Evolutionary conservation across 1,140 invertebrate genomes (phyloP).

Genomic region (Camponotus floridanus): DNA sequence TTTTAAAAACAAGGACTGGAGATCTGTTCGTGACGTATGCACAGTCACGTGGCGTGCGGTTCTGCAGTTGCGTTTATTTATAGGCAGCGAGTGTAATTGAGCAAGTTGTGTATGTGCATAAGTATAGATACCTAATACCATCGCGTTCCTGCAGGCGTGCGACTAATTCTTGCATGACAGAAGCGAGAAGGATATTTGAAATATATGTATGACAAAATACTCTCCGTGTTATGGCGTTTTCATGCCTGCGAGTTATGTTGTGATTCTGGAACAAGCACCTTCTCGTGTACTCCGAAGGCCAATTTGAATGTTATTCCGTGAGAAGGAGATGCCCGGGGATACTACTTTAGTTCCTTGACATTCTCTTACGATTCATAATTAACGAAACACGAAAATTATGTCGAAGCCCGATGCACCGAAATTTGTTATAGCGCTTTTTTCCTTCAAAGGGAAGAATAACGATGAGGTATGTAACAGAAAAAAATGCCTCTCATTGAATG

Average conservation of each 20-base stretch:
- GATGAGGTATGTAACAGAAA: constrained; percentile 92
- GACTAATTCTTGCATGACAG: constrained; percentile 22
- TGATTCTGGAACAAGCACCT: background rate
- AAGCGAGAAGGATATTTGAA: background rate
- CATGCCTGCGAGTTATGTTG: background rate
- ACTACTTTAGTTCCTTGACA: background rate
- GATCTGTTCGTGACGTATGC: constrained; percentile 30
- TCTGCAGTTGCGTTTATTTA: constrained; percentile 32
- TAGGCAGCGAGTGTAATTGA: constrained; percentile 27
- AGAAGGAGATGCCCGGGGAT: background rate
- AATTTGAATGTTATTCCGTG: background rate
- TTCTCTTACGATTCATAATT: background rate
- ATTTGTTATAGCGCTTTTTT: constrained; percentile 95
- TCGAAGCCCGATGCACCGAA: constrained; percentile 87
- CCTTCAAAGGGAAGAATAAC: constrained; percentile 98
- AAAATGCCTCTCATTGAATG: background rate
- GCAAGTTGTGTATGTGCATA: background rate
- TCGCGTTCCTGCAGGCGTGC: background rate
- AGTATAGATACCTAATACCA: background rate
- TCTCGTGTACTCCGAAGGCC: background rate
- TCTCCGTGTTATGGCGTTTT: background rate
- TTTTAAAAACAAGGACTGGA: background rate
- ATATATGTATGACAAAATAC: background rate
- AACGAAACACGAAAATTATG: constrained; percentile 70
- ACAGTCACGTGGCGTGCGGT: constrained; percentile 25